Base-by-base conservation (phyloP, 2,113 vertebrate genomes). In the Psephotus haematonotus region DNA sequence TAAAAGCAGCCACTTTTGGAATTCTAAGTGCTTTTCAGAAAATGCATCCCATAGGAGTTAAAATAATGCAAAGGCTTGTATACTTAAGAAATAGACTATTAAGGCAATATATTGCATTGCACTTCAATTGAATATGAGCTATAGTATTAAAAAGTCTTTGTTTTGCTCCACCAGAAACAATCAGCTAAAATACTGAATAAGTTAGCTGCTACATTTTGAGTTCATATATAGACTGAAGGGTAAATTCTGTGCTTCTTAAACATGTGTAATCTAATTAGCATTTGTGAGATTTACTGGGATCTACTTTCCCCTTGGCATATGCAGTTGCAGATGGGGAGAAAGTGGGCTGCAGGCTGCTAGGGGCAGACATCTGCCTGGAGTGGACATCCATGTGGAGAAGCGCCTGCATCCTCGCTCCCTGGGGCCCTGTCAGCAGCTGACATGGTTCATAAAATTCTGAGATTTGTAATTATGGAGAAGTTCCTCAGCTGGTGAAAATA, bases 21-120 rank as follows among this genome's bases (percentile, higher is more conserved):
- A 53, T 82, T 85, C 39, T 77, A 94, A 94, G 95, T 96, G 82
- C 93, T 97, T 96, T 91, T 81, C 78, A 97, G 93, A 96, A 97
- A 96, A 97, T 63, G 29, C 41, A 67, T 97, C 91, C 80, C 3
- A 0, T 80, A 82, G 85, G 97, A 96, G 62, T 92, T 95, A 69
- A 92, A 96, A 82, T 82, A 92, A 62, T 91, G 89, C 67, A 24
- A 93, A 95, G 35, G 59, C 27, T 80, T 97, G 85, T 95, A 41
- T 94, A 94, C 90, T 95, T 96, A 94, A 93, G 74, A 93, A 96
- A 84, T 91, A 88, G 92, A 72, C 92, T 84, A 31, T 79, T 95
- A 65, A 93, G 70, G 44, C 79, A 93, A 37, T 75, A 53, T 39
- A 53, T 64, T 47, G 31, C 85, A 57, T 97, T 68, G 44, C 33